A percentile compares a stretch with the other conserved stretches of the same genome.
Conservation (phyloP, 1,140 invertebrate species). For the Linepithema humile region DNA sequence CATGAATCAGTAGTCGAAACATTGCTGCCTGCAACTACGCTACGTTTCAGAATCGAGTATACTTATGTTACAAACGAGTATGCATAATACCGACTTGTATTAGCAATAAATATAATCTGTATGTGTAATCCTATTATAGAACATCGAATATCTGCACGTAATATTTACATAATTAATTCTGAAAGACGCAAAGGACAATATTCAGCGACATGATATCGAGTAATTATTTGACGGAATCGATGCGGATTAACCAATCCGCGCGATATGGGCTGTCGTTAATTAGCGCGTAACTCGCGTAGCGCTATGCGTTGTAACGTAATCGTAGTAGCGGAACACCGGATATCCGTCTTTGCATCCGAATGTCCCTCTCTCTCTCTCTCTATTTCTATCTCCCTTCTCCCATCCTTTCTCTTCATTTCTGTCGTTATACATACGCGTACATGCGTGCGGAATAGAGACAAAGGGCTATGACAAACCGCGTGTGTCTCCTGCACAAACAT, state of each 20-base stretch:
- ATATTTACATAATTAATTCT: not conserved
- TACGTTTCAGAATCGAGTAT: not conserved
- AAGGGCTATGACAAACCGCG: slow-evolving; percentile 52
- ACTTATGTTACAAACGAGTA: too few relatives aligned
- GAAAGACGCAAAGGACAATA: not conserved
- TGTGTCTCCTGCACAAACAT: slow-evolving; percentile 45
- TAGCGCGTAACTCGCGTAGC: slow-evolving; percentile 17
- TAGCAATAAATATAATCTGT: too few relatives aligned
- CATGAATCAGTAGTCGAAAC: not conserved
- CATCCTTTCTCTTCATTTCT: slow-evolving; percentile 20
- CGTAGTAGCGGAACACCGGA: slow-evolving; percentile 80
- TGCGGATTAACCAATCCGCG: slow-evolving; percentile 20
- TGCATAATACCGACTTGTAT: too few relatives aligned
- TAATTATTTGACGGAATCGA: not conserved
- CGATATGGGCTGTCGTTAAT: slow-evolving; percentile 37
- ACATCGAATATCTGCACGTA: not conserved
- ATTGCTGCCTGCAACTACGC: not conserved
- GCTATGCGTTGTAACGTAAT: slow-evolving; percentile 39
- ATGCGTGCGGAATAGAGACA: slow-evolving; percentile 49
- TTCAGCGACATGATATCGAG: not conserved
- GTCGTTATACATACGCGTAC: slow-evolving; percentile 28
- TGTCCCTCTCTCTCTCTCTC: slow-evolving; percentile 30
- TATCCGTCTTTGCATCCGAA: slow-evolving; percentile 76
- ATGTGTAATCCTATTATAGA: not conserved
- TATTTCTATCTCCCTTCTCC: slow-evolving; percentile 26